Conservation (phyloP, 1,140 invertebrate genomes). For the Bradynema listronoti region DNA sequence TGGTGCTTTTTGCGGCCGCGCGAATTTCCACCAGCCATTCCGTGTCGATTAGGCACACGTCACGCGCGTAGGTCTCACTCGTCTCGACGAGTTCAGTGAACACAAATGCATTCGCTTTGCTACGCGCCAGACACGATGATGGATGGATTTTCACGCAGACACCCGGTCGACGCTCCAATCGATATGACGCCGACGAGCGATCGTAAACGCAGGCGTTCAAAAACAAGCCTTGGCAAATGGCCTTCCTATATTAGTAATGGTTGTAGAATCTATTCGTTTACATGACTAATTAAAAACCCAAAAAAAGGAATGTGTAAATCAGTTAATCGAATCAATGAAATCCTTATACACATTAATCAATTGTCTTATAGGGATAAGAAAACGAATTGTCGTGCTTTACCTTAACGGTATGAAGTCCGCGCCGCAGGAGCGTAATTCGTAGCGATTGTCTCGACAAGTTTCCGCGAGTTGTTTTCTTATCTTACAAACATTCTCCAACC, state of each 20-base stretch:
- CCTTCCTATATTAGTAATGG: constrained; percentile 63
- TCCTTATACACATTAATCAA: no score
- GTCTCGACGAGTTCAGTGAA: constrained; percentile 84
- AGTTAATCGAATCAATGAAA: no score
- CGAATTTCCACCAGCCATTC: constrained; percentile 27
- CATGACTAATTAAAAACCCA: no score
- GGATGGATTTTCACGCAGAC: constrained; percentile 75
- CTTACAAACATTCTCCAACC: constrained; percentile 73
- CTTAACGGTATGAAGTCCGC: constrained; percentile 60
- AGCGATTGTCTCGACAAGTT: constrained; percentile 65
- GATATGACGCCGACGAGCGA: constrained; percentile 69
- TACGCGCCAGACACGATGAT: constrained; percentile 70
- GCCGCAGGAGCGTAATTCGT: constrained; percentile 70
- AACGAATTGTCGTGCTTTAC: no score
- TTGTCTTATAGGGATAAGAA: no score
- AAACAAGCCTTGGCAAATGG: constrained; percentile 74
- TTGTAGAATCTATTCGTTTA: no score
- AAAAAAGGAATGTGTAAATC: no score
- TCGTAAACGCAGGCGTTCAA: constrained; percentile 68
- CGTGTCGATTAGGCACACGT: constrained; percentile 29
- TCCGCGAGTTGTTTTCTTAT: constrained; percentile 75
- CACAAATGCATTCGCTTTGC: constrained; percentile 71
- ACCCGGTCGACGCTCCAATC: constrained; percentile 65
- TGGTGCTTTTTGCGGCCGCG: background rate
- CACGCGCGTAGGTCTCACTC: constrained; percentile 67